phyloP scores from a whole-genome alignment of 2,113 vertebrate species.

The Ginglymostoma cirratum region DNA sequence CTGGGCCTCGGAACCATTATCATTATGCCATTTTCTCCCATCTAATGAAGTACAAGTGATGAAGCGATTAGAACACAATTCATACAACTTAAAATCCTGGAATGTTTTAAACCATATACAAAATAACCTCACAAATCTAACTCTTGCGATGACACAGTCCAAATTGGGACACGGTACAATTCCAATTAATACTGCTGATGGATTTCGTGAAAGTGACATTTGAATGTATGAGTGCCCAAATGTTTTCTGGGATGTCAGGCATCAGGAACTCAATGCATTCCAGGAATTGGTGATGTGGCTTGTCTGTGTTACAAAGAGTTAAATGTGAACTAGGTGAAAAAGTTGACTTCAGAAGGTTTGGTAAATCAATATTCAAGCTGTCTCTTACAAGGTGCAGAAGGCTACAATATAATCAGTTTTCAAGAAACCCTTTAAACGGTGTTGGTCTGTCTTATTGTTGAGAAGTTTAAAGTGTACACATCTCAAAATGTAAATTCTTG shows the following conservation, averaged over 20 bases:
- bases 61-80: background rate
- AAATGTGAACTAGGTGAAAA: background rate
- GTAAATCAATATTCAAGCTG: background rate
- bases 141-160: background rate
- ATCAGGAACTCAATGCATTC: background rate
- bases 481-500: background rate
- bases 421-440: background rate
- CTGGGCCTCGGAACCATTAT: too few species aligned
- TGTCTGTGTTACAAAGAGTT: background rate
- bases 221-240: background rate
- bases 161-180: background rate
- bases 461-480: background rate
- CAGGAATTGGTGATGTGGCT: background rate
- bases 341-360: background rate
- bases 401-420: background rate
- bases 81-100: background rate
- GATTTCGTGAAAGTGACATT: background rate
- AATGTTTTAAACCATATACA: slow-evolving; percentile 4
- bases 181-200: background rate
- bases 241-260: background rate
- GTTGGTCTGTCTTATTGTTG: background rate
- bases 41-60: background rate
- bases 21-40: too few species aligned
- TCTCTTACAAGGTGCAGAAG: too few species aligned
- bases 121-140: background rate